phyloP scores from a whole-genome alignment of 2,797 vertebrate species.

The Bradypodion pumilum region DNA sequence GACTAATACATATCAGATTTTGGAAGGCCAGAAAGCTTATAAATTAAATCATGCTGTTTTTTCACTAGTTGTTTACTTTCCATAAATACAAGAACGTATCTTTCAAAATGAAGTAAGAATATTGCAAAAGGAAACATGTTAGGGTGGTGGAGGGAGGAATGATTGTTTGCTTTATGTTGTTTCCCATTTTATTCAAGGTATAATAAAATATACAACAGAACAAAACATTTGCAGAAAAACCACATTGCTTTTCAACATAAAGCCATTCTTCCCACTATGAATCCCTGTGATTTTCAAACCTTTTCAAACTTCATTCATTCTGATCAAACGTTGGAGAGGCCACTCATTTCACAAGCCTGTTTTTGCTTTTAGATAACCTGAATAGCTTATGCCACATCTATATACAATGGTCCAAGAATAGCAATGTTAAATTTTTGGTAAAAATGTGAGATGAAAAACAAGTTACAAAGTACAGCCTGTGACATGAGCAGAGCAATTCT shows the following conservation, averaged over 20 bases:
- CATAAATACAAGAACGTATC: background rate
- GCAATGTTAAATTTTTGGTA: background rate
- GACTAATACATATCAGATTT: background rate
- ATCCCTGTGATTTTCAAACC: background rate
- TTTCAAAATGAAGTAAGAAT: background rate
- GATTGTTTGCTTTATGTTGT: background rate
- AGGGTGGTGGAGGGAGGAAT: accelerated
- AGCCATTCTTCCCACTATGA: background rate
- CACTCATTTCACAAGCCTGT: too few relatives aligned
- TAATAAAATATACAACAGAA: background rate
- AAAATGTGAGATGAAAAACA: background rate
- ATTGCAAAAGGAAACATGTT: background rate
- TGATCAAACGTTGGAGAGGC: background rate
- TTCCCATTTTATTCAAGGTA: background rate
- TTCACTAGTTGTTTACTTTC: background rate
- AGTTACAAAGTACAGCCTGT: background rate
- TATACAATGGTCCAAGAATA: background rate
- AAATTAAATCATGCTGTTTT: background rate
- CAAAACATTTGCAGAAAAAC: background rate
- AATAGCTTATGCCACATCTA: background rate
- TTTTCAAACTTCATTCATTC: background rate
- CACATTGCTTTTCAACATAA: background rate
- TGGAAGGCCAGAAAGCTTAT: background rate
- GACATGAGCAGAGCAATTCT: background rate
- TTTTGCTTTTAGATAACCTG: background rate